Conservation (phyloP, 2,113 vertebrate species). For the Myrmophylax atrothorax region DNA sequence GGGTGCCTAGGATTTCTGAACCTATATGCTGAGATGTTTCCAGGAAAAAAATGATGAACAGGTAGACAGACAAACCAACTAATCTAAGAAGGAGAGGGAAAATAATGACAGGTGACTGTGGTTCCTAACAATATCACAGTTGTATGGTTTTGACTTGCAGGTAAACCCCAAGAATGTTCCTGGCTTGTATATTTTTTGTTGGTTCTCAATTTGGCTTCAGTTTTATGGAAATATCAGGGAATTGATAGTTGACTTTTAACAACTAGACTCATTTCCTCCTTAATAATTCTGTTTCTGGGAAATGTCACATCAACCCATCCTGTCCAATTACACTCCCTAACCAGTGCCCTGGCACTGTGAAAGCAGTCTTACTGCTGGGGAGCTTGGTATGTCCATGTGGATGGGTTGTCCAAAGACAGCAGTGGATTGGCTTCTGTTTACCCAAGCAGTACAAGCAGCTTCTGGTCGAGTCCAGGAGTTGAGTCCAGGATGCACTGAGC, state of each 20-base stretch:
- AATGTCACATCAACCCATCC: not conserved
- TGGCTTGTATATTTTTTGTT: not conserved
- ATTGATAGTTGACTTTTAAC: not conserved
- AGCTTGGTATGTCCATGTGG: not conserved
- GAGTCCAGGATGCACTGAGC: accelerated
- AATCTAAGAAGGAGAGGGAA: not conserved
- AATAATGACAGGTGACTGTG: not conserved
- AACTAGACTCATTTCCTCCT: not conserved
- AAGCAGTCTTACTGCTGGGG: not conserved
- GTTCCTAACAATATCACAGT: not conserved
- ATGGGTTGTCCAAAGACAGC: not conserved
- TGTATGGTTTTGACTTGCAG: not conserved
- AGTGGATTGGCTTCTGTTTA: not conserved
- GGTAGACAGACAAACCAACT: not conserved
- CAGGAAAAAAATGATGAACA: not conserved
- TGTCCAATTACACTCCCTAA: not conserved
- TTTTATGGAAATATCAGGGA: not conserved
- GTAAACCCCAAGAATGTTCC: not conserved
- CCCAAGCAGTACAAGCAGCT: accelerated
- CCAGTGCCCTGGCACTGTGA: not conserved
- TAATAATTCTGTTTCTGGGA: not conserved
- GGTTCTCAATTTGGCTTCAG: accelerated
- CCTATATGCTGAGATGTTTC: not conserved
- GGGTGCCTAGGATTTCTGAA: not conserved
- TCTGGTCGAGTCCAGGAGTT: accelerated